Percentiles rank a stretch among this genome's conserved stretches.
These are phyloP conservation scores for Recurvirostra avosetta DNA, from an alignment of 2,113 vertebrate genomes.

Conservation along the genomic window DNA sequence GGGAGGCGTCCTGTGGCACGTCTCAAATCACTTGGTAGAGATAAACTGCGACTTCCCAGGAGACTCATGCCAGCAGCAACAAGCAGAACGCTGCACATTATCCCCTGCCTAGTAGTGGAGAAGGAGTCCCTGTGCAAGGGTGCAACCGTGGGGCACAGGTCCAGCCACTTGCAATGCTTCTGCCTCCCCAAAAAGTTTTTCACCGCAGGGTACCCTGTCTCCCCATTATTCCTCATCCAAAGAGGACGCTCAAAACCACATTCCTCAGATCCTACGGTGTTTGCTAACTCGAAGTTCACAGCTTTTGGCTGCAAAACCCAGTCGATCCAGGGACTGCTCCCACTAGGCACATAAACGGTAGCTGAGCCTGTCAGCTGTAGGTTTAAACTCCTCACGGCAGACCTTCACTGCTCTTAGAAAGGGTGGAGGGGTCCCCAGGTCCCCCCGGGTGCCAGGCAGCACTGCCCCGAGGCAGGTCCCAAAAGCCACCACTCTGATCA, in stretches of 20 bases:
- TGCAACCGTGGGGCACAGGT: rapidly evolving
- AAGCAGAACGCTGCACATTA: rapidly evolving
- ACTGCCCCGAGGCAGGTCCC: not conserved
- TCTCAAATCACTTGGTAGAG: constrained; percentile 28
- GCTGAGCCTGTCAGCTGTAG: not conserved
- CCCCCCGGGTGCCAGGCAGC: not conserved
- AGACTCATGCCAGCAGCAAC: not conserved
- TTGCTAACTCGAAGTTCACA: not conserved
- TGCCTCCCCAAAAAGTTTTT: not conserved
- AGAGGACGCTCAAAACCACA: not conserved
- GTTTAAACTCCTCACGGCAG: not conserved
- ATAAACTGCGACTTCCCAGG: not conserved
- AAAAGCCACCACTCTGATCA: not conserved
- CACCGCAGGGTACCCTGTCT: not conserved
- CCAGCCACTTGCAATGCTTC: not conserved
- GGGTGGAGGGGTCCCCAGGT: not conserved
- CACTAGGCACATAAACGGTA: not conserved
- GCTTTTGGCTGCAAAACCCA: not conserved
- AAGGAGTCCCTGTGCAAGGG: not conserved
- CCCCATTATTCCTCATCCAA: not conserved
- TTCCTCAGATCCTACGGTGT: not conserved
- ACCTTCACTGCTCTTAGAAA: not conserved
- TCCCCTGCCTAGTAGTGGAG: not conserved
- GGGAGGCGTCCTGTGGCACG: not conserved
- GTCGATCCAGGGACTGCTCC: not conserved